phyloP scores from a whole-genome alignment of 2,113 vertebrate species.

The Neogobius melanostomus region DNA sequence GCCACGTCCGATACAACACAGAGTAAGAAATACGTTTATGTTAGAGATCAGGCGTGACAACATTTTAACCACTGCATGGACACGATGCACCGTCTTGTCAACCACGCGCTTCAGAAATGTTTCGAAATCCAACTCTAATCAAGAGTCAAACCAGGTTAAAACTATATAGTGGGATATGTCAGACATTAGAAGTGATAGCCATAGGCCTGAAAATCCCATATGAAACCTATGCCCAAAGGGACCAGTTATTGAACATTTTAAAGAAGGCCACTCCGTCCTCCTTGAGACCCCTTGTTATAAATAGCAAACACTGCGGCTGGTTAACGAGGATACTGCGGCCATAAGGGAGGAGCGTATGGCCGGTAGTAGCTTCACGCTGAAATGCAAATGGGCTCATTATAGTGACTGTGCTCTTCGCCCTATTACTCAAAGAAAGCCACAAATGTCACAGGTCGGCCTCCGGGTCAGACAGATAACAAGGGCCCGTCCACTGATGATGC shows the following conservation, averaged over 20 bases:
- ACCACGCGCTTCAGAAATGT: too few species aligned
- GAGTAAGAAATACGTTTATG: too few species aligned
- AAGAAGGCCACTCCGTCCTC: constrained; percentile 27
- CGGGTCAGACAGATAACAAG: constrained; percentile 68
- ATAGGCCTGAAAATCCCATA: not conserved
- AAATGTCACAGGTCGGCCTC: constrained; percentile 44
- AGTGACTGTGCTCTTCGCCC: constrained; percentile 45
- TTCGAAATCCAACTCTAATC: not conserved
- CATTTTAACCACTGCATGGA: too few species aligned
- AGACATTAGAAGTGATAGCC: not conserved
- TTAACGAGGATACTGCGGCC: constrained; percentile 61
- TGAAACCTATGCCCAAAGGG: not conserved
- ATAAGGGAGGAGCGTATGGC: constrained; percentile 17
- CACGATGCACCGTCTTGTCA: too few species aligned
- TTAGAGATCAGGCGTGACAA: too few species aligned
- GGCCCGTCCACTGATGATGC: constrained; percentile 57
- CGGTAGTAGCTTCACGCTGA: constrained; percentile 25
- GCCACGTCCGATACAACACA: too few species aligned
- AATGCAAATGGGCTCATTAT: constrained; percentile 78
- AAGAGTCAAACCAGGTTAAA: not conserved
- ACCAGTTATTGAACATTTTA: not conserved
- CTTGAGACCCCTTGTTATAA: constrained; percentile 35
- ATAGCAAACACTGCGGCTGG: constrained; percentile 32
- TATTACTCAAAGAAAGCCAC: constrained; percentile 39
- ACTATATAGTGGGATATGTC: too few species aligned